Base-by-base conservation (phyloP, 1,140 invertebrate species). In the Danaus plexippus region DNA sequence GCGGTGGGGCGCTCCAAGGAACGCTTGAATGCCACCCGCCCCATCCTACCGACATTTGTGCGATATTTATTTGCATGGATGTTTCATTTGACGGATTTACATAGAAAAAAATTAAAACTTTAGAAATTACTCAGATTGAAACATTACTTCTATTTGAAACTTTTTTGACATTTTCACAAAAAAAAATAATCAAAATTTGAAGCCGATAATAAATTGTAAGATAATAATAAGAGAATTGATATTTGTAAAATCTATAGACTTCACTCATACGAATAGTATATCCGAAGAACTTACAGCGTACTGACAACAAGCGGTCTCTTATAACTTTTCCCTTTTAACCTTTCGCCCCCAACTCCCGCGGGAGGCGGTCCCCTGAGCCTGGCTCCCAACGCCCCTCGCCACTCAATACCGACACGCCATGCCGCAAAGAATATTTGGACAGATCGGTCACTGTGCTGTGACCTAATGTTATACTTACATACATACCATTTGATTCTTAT, bases 301-400 rank as follows among this genome's bases (percentile, higher is more conserved):
- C 77, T 76, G 82, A 80, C 82, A 85, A 85, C 83, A 79, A 83
- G 77, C 82, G 83, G 80, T 85, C 78, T 80, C 82, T 85, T 85
- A 83, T 83, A 85, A 86, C 83, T 86, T 86, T 86, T 86, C 81
- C 81, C 83, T 86, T 86, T 86, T 86, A 86, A 87, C 81, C 81
- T 87, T 87, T 81, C 75, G 69, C 67, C 73, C 67, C 74, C 75
- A 52, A 65, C 66, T 85, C 83, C 81, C 81, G 73, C 73, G 86
- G 86, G 86, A 87, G 87, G 87, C 85, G 85, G 83, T 87, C 87
- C 85, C 85, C 75, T 55, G 87, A 83, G 87, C 75, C 76, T 75
- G 80, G 83, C 78, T 83, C 80, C 77, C 81, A 63, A 80, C 73
- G 63, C 73, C 74, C 75, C 67, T 70, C 80, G 77, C 80, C 80